These are phyloP conservation scores for Tretioscincus oriximinensis DNA, from an alignment of 2,113 vertebrate species.

Conservation along the genomic window DNA sequence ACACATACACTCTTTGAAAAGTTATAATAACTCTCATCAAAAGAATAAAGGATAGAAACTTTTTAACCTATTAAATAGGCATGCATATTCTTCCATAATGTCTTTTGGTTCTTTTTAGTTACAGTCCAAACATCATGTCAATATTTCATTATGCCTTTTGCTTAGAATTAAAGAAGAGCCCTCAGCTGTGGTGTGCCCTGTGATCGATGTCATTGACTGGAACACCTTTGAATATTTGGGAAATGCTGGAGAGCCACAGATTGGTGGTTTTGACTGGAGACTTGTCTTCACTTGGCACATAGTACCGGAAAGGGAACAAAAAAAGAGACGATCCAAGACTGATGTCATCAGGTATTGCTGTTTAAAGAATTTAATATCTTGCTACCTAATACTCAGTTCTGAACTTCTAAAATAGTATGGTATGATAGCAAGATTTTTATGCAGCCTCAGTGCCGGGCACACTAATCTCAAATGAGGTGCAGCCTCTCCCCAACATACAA, in stretches of 20 bases:
- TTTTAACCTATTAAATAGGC: background rate
- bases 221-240: conserved; percentile 96
- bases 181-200: conserved; percentile 90
- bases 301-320: conserved; percentile 84
- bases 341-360: conserved; percentile 89
- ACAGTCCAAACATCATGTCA: background rate
- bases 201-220: conserved; percentile 98
- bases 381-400: background rate
- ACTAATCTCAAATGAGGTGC: too few relatives aligned
- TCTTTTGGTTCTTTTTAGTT: background rate
- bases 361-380: background rate
- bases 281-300: conserved; percentile 93
- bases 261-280: conserved; percentile 95
- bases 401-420: too few relatives aligned
- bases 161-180: conserved; percentile 90
- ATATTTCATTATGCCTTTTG: conserved; percentile 38
- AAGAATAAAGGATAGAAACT: background rate
- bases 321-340: conserved; percentile 74
- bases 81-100: background rate
- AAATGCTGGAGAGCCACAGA: conserved; percentile 90
- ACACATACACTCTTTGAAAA: background rate
- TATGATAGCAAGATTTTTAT: background rate
- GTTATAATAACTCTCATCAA: background rate
- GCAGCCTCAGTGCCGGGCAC: background rate
- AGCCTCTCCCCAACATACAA: too few relatives aligned